phyloP scores from a whole-genome alignment of 2,888 invertebrate species.

The Ophion obscuratus region DNA sequence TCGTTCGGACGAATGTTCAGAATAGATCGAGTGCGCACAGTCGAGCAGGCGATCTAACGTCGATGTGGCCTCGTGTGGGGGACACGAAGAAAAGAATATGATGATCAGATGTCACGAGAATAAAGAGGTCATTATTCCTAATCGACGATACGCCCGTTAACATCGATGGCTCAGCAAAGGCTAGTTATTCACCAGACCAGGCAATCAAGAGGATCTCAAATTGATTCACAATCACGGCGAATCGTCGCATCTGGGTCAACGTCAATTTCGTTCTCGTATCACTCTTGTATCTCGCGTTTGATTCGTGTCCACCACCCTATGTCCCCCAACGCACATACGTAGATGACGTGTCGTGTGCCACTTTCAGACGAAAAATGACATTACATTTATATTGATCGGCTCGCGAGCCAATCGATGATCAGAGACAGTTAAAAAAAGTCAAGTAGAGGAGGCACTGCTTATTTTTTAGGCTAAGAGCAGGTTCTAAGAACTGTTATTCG shows the following conservation, averaged over 20 bases:
- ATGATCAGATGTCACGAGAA: slow-evolving; percentile 34
- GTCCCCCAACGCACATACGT: not conserved
- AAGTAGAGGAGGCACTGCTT: too few species aligned
- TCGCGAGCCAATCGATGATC: not conserved
- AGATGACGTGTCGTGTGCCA: not conserved
- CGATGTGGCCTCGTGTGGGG: not conserved
- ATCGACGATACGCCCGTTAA: slow-evolving; percentile 45
- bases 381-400: not conserved
- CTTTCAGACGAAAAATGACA: not conserved
- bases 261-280: slow-evolving; percentile 42
- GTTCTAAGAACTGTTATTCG: not conserved
- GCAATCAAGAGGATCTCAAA: slow-evolving; percentile 72
- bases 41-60: not conserved
- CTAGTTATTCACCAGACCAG: slow-evolving; percentile 22
- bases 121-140: slow-evolving; percentile 29
- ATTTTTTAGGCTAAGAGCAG: not conserved
- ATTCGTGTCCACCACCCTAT: not conserved
- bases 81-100: not conserved
- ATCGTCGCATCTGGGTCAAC: slow-evolving; percentile 74
- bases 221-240: slow-evolving; percentile 77
- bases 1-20: not conserved
- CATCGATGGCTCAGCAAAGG: slow-evolving; percentile 37
- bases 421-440: not conserved
- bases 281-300: slow-evolving; percentile 11
- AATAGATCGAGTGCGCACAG: not conserved